Evolutionary conservation across 2,888 invertebrate genomes (phyloP), one percentile per base, ranked within the genome.

Genomic region (Byasa hedistus): DNA sequence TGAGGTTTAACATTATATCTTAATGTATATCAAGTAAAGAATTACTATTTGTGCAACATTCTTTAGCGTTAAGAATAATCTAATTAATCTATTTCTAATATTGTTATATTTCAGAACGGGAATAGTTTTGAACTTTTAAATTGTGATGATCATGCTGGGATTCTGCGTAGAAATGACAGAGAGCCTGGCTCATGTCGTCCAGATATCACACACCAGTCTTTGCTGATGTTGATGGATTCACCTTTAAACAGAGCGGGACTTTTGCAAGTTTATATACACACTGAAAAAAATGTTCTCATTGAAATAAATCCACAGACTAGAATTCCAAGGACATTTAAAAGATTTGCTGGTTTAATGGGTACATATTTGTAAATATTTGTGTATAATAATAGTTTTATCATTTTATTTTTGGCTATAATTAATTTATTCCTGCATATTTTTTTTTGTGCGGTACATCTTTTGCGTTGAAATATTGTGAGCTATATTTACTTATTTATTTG

Each of bases 281-380:
- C 98, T 7, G 96, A 95, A 78, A 96, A 96, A 79, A 98, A 98
- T 93, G 97, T 98, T 52, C 92, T 98, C 0, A 98, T 98, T 76
- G 98, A 98, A 94, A 94, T 99, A 39, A 98, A 98, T 86, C 99
- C 99, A 52, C 98, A 98, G 85, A 99, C 98, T 0, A 94, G 99
- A 79, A 98, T 99, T 87, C 99, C 99, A 0, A 93, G 99, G 71
- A 99, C 99, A 2, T 99, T 98, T 82, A 98, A 98, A 83, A 93
- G 99, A 82, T 99, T 99, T 93, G 97, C 98, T 74, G 98, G 98
- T 17, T 89, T 99, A 57, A 99, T 99, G 96, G 98, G 98, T 98
- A 92, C 69, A 79, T 75, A 39, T 39, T 39, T 39, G 2, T 39
- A 39, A 39, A 39, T 39, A 39, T 39, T 39, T 39, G 12, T 32